These are phyloP conservation scores for Drepana arcuata DNA, from an alignment of 1,140 invertebrate species.

Conservation along the genomic window DNA sequence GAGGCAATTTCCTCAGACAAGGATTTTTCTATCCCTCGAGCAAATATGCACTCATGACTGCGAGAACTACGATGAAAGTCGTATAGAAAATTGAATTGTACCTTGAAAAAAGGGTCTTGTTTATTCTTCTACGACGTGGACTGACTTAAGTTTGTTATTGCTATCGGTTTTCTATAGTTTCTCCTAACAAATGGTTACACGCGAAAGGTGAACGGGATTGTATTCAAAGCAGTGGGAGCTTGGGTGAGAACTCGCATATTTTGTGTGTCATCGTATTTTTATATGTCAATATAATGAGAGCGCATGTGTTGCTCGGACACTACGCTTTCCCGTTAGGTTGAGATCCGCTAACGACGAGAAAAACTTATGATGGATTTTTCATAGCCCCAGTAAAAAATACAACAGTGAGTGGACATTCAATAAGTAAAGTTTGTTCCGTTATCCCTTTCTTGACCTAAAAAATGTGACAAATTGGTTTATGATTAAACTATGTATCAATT, in stretches of 20 bases:
- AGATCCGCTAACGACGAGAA: slow-evolving; percentile 42
- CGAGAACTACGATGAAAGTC: slow-evolving; percentile 27
- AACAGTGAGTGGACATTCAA: slow-evolving; percentile 32
- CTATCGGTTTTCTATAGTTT: slow-evolving; percentile 4
- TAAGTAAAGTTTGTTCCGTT: slow-evolving; percentile 26
- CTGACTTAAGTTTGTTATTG: slow-evolving; percentile 7
- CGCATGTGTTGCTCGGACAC: slow-evolving; percentile 2
- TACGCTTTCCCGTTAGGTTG: slow-evolving; percentile 18
- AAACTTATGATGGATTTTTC: slow-evolving; percentile 50
- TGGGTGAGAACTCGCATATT: too few species aligned
- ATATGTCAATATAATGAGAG: slow-evolving; percentile 12
- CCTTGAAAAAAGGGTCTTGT: slow-evolving; percentile 25
- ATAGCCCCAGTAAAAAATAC: slow-evolving; percentile 32
- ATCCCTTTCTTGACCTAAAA: too few species aligned
- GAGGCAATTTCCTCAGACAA: slow-evolving; percentile 47
- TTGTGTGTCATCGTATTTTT: slow-evolving; percentile 8
- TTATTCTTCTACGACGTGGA: slow-evolving; percentile 19
- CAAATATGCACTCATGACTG: slow-evolving; percentile 38
- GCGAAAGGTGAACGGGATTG: too few species aligned
- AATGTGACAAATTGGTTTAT: too few species aligned
- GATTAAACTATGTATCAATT: too few species aligned
- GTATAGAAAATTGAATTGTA: slow-evolving; percentile 36
- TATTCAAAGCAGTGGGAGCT: too few species aligned
- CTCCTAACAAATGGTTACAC: too few species aligned
- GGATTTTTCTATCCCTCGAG: slow-evolving; percentile 42